These are phyloP conservation scores for Gymnobelideus leadbeateri DNA, from an alignment of 2,113 vertebrate species.

Conservation along the genomic window DNA sequence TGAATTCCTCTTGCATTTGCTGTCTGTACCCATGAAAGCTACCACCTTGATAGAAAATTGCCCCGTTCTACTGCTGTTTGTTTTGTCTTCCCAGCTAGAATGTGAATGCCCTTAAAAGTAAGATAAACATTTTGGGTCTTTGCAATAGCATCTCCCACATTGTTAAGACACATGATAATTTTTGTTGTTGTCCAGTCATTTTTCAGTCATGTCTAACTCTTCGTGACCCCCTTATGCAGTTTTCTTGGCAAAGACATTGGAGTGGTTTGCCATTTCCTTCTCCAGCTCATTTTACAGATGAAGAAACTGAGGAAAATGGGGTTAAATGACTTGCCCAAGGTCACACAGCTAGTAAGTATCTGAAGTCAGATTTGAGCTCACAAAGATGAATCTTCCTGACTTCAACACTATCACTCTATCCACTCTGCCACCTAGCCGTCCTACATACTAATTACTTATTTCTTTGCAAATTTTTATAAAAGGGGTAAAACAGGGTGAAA, in stretches of 20 bases:
- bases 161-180: background rate
- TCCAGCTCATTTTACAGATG: background rate
- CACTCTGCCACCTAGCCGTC: background rate
- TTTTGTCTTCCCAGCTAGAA: background rate
- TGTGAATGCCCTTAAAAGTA: background rate
- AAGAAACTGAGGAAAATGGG: background rate
- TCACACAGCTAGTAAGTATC: background rate
- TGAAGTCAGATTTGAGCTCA: background rate
- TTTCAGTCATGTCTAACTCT: no score
- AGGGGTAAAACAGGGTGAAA: background rate
- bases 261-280: background rate
- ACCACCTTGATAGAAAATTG: background rate
- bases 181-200: no score
- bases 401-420: background rate
- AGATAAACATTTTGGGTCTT: conserved; percentile 4
- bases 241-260: no score
- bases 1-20: background rate
- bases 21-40: background rate
- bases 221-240: no score
- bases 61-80: background rate
- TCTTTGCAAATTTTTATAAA: background rate
- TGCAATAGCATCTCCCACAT: background rate
- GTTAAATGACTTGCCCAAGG: background rate
- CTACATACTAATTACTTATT: background rate
- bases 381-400: background rate